Evolutionary conservation across 2,113 vertebrate genomes (phyloP).

Genomic region (Tachysurus fulvidraco): DNA sequence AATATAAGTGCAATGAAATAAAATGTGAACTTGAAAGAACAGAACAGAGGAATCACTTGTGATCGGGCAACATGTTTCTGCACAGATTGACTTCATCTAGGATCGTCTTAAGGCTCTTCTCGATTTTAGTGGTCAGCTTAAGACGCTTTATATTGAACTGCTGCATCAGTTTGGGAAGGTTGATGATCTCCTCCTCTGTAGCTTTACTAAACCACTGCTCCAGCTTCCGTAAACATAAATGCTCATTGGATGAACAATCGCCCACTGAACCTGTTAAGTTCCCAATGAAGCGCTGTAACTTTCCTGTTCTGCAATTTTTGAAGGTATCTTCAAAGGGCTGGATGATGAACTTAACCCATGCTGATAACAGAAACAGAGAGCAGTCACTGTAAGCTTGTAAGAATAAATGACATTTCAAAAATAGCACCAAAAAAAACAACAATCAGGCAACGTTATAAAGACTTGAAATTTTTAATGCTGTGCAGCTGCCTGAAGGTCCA

Average conservation of each 20-base stretch:
- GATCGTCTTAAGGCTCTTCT: background rate
- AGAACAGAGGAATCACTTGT: background rate
- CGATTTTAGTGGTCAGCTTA: background rate
- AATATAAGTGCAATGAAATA: background rate
- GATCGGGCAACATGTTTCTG: background rate
- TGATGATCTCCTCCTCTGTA: background rate
- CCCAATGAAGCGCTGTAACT: background rate
- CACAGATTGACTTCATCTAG: background rate
- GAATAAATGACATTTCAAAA: background rate
- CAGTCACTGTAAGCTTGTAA: background rate
- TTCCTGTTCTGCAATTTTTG: background rate
- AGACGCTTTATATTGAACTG: background rate
- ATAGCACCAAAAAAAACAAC: background rate
- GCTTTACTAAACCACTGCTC: background rate
- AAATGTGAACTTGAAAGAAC: background rate
- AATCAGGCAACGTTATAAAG: background rate
- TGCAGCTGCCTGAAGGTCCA: too few species aligned
- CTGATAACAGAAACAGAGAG: background rate
- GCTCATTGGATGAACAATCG: fast-evolving
- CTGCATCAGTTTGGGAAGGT: background rate
- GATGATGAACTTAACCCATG: background rate
- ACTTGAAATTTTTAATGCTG: background rate
- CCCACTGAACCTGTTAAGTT: background rate
- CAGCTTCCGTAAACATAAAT: background rate
- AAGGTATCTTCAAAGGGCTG: background rate